phyloP scores from a whole-genome alignment of 2,797 vertebrate genomes.

The Glyptemys insculpta region DNA sequence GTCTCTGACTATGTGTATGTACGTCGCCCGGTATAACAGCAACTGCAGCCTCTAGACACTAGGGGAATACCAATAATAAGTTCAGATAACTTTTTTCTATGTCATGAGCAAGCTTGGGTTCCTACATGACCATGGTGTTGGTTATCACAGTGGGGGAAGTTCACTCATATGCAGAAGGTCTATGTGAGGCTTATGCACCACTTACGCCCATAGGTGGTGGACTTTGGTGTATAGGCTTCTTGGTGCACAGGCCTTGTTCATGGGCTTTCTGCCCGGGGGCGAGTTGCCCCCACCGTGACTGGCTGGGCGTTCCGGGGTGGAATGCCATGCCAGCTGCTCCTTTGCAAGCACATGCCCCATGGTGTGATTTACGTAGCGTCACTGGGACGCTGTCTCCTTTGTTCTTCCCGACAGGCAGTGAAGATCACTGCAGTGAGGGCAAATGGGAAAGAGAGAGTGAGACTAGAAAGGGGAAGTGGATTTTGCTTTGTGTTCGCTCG shows the following conservation, averaged over 20 bases:
- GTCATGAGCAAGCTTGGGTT: background rate
- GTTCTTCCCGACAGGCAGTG: background rate
- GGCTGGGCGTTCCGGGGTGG: background rate
- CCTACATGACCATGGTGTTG: background rate
- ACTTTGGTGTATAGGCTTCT: background rate
- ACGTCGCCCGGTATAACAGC: rapidly evolving
- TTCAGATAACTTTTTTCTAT: background rate
- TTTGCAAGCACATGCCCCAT: background rate
- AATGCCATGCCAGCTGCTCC: background rate
- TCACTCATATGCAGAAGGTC: background rate
- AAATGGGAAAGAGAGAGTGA: background rate
- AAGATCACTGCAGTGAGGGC: background rate
- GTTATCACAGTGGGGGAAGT: background rate
- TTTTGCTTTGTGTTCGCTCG: background rate
- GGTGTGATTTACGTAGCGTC: background rate
- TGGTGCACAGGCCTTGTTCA: background rate
- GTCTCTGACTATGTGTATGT: background rate
- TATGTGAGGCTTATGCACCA: background rate
- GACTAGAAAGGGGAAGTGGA: background rate
- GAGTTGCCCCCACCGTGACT: background rate
- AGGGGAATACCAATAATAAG: background rate
- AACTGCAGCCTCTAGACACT: background rate
- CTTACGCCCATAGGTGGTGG: background rate
- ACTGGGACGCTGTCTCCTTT: background rate
- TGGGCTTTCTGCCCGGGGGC: background rate